Evolutionary conservation across 1,140 invertebrate genomes (phyloP), one percentile per base, ranked within the genome.

Genomic region (Drosophila ananassae): DNA sequence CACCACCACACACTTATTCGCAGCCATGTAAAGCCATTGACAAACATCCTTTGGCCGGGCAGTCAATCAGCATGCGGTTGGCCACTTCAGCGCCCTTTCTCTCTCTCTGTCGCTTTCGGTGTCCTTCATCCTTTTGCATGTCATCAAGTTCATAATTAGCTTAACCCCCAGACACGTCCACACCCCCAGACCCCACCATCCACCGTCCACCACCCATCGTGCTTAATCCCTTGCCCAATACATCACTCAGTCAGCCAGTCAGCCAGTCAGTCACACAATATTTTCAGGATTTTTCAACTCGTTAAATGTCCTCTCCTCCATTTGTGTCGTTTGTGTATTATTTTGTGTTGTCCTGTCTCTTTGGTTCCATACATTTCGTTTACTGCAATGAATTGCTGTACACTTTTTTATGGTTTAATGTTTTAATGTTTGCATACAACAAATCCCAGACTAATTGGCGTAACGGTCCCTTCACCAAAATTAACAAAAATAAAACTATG

Each of bases 381-480:
- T 69, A 51, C 66, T 57, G 66, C 63, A 69, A 69, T 69, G 32
- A 69, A 56, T 69, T 71, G 67, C 67, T 41, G 52, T 57, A 71
- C 67, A 58, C 58, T 56, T 77, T 77, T 57, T 73, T 69, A 60
- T 48, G 54, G 57, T 61, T 52, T 71, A 34, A 64, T 67, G 59
- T 67, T 17, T 63, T 41, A 44, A 60, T 41, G 58, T 61, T 53
- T 61, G 50, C 50, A 59, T 51, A 59, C 32, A 48, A 52, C 30
- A 71, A 75, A 71, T 55, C 47, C 77, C 68, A 66, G 76, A 90
- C 87, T 87, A 90, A 90, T 90, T 90, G 87, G 87, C 77, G 77
- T 73, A 83, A 73, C 75, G 75, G 87, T 90, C 60, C 73, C 71
- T 75, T 83, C 87, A 90, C 87, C 87, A 90, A 80, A 85, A 75